Conservation (phyloP, 2,113 vertebrate genomes). For the Anguilla rostrata region DNA sequence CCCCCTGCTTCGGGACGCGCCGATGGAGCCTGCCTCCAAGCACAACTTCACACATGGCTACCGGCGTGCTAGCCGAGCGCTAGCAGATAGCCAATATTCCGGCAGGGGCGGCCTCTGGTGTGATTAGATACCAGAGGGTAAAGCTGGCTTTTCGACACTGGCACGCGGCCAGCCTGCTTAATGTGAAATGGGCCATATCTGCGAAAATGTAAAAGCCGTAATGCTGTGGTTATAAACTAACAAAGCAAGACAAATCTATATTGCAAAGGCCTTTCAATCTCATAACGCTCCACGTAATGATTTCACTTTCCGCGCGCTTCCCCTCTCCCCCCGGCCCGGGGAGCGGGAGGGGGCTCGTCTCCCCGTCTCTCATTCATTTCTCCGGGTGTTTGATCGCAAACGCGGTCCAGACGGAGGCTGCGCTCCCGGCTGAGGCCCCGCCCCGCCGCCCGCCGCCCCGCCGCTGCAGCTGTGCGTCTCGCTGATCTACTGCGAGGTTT, state of each 20-base stretch:
- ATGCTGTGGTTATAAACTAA: constrained; percentile 6
- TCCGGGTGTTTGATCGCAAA: not conserved
- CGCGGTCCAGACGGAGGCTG: not conserved
- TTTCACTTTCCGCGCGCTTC: not conserved
- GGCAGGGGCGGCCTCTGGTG: not conserved
- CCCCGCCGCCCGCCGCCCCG: not conserved
- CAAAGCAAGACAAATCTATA: constrained; percentile 1
- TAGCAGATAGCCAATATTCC: not conserved
- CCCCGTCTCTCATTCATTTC: not conserved
- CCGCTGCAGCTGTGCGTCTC: not conserved
- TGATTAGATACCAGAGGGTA: not conserved
- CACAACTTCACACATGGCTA: not conserved
- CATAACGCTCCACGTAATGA: not conserved
- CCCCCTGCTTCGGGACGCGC: not conserved
- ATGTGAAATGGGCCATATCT: constrained; percentile 3
- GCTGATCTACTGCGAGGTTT: not conserved
- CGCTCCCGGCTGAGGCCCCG: not conserved
- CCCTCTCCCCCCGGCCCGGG: not conserved
- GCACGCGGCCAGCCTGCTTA: not conserved
- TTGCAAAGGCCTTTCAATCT: not conserved
- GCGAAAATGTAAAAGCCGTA: not conserved
- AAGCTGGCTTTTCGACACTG: not conserved
- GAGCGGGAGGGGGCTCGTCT: not conserved
- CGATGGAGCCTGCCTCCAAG: not conserved
- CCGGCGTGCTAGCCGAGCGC: not conserved